Conservation (phyloP, 2,113 vertebrate species). For the Carassius auratus region DNA sequence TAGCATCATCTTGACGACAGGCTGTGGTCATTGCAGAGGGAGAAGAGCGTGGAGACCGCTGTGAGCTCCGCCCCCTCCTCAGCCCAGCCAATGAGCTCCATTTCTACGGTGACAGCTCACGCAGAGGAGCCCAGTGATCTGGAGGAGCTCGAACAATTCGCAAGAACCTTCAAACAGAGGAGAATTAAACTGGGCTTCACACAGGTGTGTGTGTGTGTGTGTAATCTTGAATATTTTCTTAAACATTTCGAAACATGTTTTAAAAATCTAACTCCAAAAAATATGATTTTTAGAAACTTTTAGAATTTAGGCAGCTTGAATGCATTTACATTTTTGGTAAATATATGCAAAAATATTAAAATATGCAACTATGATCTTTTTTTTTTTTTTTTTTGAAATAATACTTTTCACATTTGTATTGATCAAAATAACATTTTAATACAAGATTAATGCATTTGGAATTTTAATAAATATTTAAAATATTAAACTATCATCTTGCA, state of each 20-base stretch:
- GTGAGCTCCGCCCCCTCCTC: constrained; percentile 62
- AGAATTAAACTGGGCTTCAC: constrained; percentile 93
- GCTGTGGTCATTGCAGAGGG: constrained; percentile 71
- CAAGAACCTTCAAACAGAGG: constrained; percentile 90
- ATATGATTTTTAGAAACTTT: too few relatives aligned
- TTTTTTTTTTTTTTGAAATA: not conserved
- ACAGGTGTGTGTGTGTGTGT: too few relatives aligned
- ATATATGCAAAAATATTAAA: too few relatives aligned
- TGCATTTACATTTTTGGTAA: too few relatives aligned
- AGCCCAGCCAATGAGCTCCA: constrained; percentile 45
- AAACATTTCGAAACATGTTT: not conserved
- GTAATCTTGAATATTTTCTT: not conserved
- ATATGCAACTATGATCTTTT: too few relatives aligned
- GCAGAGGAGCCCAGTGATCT: constrained; percentile 89
- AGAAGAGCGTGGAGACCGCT: constrained; percentile 72
- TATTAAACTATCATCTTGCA: too few relatives aligned
- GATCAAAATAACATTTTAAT: too few relatives aligned
- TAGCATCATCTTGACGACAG: constrained; percentile 54
- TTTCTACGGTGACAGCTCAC: constrained; percentile 72
- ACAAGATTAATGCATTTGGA: too few relatives aligned
- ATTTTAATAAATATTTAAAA: too few relatives aligned
- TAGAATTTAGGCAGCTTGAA: too few relatives aligned
- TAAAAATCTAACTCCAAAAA: not conserved
- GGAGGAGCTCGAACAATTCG: constrained; percentile 93
- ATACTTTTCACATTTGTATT: too few relatives aligned